Evolutionary conservation across 2,797 vertebrate genomes (phyloP).

Genomic region (Acomys russatus): DNA sequence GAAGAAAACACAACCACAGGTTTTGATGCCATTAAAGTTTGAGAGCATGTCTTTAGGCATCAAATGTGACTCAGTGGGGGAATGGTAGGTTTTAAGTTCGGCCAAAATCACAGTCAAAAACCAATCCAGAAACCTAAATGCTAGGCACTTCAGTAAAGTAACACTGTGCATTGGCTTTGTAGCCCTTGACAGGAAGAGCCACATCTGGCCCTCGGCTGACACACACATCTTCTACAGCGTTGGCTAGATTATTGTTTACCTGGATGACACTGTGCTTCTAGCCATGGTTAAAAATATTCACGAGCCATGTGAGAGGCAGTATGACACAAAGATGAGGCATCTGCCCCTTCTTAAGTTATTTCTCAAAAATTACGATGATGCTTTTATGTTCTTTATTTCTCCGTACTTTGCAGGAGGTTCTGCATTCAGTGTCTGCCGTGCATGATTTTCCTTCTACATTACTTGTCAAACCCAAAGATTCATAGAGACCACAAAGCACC

Average conservation of each 20-base stretch:
- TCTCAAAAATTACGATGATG: constrained; percentile 64
- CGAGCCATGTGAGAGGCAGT: constrained; percentile 17
- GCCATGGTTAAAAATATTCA: constrained; percentile 29
- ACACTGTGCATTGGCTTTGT: constrained; percentile 54
- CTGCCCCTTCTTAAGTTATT: background rate
- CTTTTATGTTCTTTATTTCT: constrained; percentile 19
- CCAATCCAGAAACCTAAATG: constrained; percentile 86
- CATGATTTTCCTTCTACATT: constrained; percentile 35
- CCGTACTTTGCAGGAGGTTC: background rate
- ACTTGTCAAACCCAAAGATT: constrained; percentile 55
- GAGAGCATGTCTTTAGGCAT: constrained; percentile 88
- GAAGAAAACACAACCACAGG: constrained; percentile 82
- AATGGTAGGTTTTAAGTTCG: constrained; percentile 87
- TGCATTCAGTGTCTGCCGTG: background rate
- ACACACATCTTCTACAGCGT: constrained; percentile 3
- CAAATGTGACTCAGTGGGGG: constrained; percentile 87
- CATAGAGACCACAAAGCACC: constrained; percentile 48
- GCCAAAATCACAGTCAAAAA: constrained; percentile 86
- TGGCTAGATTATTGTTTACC: constrained; percentile 73
- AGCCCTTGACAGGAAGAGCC: constrained; percentile 69
- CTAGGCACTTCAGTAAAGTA: constrained; percentile 69
- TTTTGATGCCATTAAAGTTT: constrained; percentile 85
- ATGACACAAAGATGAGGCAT: constrained; percentile 64
- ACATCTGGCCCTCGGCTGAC: constrained; percentile 58
- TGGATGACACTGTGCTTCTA: constrained; percentile 62